Base-by-base conservation (phyloP, 2,797 vertebrate species). In the Apogon hyalosoma region DNA sequence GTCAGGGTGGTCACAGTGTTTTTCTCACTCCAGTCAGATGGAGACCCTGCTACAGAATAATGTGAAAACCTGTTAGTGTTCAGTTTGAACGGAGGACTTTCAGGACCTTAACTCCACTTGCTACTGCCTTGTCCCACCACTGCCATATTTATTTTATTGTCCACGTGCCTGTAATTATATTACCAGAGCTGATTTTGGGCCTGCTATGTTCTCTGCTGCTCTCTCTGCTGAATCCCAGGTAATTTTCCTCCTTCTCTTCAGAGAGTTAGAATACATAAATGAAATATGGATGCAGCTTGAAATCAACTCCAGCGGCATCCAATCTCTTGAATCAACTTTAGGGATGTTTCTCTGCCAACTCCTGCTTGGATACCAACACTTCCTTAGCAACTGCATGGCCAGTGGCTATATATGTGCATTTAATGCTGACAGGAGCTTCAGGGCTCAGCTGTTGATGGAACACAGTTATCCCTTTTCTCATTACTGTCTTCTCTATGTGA, bases 371-470 rank as follows among this genome's bases (percentile, higher is more conserved):
- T 88, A 92, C 91, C 86, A 86, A 64, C 79, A 82, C 78, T 88
- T 92, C 88, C 91, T 84, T 93, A 88, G 92, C 90, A 92, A 93
- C 92, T 84, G 67, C 77, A 83, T 90, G 74, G 65, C 88, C 82
- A 56, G 64, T 39, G 58, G 92, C 87, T 80, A 82, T 87, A 88
- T 90, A 69, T 90, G 89, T 86, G 83, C 72, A 78, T 90, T 89
- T 88, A 88, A 90, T 70, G 64, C 69, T 86, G 87, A 89, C 82
- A 77, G 87, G 80, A 86, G 84, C 91, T 87, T 74, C 75, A 69
- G 88, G 89, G 79, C 89, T 90, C 91, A 93, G 90, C 92, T 93
- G 92, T 86, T 89, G 91, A 87, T 83, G 78, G 75, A 88, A 73
- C 70, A 77, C 77, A 69, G 80, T 88, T 88, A 90, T 92, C 85